These are phyloP conservation scores for Neuroterus valhalla DNA, from an alignment of 1,140 invertebrate species.

Conservation along the genomic window DNA sequence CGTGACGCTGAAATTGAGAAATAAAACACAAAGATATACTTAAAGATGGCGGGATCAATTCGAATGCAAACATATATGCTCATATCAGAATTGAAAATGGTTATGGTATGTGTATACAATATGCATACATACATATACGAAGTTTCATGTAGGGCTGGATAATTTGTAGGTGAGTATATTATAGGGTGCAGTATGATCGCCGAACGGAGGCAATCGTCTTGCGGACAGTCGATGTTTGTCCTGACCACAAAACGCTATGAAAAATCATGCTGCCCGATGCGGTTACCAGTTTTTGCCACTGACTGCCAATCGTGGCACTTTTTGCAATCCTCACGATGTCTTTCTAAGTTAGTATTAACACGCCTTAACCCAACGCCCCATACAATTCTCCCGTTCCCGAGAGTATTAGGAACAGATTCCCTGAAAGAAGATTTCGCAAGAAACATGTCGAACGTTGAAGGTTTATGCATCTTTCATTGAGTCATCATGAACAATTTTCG, in stretches of 20 bases:
- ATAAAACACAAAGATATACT: neutral
- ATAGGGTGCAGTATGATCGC: conserved; percentile 31
- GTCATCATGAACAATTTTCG: no score
- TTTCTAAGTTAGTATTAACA: conserved; percentile 20
- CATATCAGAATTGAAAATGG: neutral
- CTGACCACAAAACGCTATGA: conserved; percentile 52
- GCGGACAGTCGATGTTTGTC: conserved; percentile 38
- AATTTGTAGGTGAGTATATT: conserved; percentile 31
- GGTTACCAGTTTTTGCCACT: conserved; percentile 52
- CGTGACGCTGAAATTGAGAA: conserved; percentile 24
- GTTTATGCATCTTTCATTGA: no score
- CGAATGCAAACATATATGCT: no score
- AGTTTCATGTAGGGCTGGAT: neutral
- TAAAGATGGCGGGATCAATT: conserved; percentile 14
- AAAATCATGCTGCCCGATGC: conserved; percentile 47
- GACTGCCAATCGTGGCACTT: conserved; percentile 50
- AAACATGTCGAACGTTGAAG: no score
- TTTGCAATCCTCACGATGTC: conserved; percentile 25
- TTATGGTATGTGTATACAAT: neutral
- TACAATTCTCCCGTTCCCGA: neutral
- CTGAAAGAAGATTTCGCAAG: no score
- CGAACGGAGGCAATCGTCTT: conserved; percentile 45
- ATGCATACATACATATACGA: neutral
- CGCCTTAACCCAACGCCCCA: neutral
- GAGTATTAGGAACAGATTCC: neutral